Base-by-base conservation (phyloP, 2,888 invertebrate genomes). In the Malacosoma neustria region DNA sequence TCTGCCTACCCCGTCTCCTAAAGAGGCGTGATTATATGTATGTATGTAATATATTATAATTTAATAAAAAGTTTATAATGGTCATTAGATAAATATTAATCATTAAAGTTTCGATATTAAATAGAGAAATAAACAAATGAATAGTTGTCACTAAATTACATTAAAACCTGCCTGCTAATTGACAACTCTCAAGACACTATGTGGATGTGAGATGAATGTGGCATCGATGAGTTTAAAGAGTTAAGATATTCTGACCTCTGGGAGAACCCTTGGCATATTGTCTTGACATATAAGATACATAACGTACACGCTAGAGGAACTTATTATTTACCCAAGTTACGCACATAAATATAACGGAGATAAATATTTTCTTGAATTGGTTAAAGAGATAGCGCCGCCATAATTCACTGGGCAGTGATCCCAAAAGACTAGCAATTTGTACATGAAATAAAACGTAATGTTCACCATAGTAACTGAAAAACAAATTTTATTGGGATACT, bases 141-240 rank as follows among this genome's bases (percentile, higher is more conserved):
- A n/a, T n/a, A n/a, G n/a, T n/a, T n/a, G n/a, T n/a, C n/a, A n/a
- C n/a, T n/a, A n/a, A n/a, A n/a, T n/a, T n/a, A n/a, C n/a, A n/a
- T n/a, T n/a, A n/a, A n/a, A n/a, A n/a, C n/a, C n/a, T n/a, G n/a
- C n/a, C n/a, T n/a, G n/a, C n/a, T n/a, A n/a, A n/a, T n/a, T n/a
- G n/a, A n/a, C n/a, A n/a, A n/a, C n/a, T n/a, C n/a, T n/a, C n/a
- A n/a, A n/a, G n/a, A n/a, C n/a, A n/a, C n/a, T n/a, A n/a, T n/a
- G n/a, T n/a, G n/a, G n/a, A n/a, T n/a, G n/a, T n/a, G n/a, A n/a
- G n/a, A n/a, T n/a, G n/a, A n/a, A n/a, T n/a, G 49, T 54, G 54
- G n/a, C 50, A 61, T 65, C 65, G 62, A 68, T 70, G 61, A 62
- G 57, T 67, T 68, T 64, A 57, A 62, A 64, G 59, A 69, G 66